Base-by-base conservation (phyloP, 2,797 vertebrate species). In the Galaxias olidus region DNA sequence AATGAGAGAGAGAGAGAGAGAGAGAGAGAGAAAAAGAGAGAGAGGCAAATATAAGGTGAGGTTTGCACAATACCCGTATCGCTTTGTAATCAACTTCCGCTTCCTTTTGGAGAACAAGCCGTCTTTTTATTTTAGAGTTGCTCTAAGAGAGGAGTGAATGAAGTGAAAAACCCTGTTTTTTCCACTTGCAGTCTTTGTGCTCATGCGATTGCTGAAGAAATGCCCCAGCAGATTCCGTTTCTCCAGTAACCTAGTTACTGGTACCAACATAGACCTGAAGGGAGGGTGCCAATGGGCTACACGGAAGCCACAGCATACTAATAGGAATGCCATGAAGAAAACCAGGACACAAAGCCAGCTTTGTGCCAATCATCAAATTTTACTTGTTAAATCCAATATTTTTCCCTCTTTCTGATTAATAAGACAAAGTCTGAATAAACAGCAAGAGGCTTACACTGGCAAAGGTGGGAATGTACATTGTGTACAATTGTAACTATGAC, bases 1-100 rank as follows among this genome's bases (percentile, higher is more conserved):
- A 48, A 30, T 41, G 20, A 42, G 13, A 12, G 20, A 41, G n/a
- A 41, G 9, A 17, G 18, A 48, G 43, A 41, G 12, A 57, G 17
- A 46, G 11, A 64, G 13, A 40, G 20, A 30, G 41, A 47, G 49
- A 51, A 30, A 52, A 20, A 42, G 40, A 52, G 9, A 13, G 20
- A 17, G 4, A 19, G 17, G 30, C 10, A 45, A 47, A 61, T 18
- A 47, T 4, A 61, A 19, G 19, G 45, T 68, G 84, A 84, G 85
- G 88, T 87, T 86, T 78, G 78, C 73, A 72, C 53, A 42, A 72
- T 79, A 86, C 85, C 84, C 81, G 76, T 48, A 69, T 43, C 65
- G 80, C 84, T 88, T 91, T 89, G 90, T 89, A 70, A 68, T 75
- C 79, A 7, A 87, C 90, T 91, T 93, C 90, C 91, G 89, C 80